phyloP scores from a whole-genome alignment of 2,113 vertebrate genomes.

The Synchiropus splendidus region DNA sequence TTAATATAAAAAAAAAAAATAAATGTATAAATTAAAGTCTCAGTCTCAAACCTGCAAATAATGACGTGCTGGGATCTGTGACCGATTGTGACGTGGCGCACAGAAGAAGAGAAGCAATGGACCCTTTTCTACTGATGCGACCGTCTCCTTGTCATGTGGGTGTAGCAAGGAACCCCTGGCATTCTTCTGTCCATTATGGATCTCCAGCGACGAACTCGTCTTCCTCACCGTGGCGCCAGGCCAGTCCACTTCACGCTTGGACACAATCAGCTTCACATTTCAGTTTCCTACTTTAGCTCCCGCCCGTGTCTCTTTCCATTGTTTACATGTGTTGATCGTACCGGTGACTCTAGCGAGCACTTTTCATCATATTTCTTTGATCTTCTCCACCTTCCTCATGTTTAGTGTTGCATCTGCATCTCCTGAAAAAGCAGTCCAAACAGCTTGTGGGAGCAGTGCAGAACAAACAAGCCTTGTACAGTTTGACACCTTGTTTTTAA shows the following conservation, averaged over 20 bases:
- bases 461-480: slow-evolving; percentile 63
- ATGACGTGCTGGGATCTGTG: no score
- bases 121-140: no score
- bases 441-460: slow-evolving; percentile 52
- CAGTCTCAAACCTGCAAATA: no score
- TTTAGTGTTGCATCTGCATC: slow-evolving; percentile 49
- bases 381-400: slow-evolving; percentile 11
- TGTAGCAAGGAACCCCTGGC: no score
- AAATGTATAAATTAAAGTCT: no score
- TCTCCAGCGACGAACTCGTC: slow-evolving; percentile 31
- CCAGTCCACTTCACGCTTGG: slow-evolving; percentile 20
- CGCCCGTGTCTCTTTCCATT: slow-evolving; percentile 55
- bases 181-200: slow-evolving; percentile 11
- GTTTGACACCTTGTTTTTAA: slow-evolving; percentile 63
- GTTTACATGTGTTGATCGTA: slow-evolving; percentile 57
- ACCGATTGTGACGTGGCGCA: no score
- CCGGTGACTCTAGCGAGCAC: slow-evolving; percentile 50
- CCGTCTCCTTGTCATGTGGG: no score
- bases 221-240: slow-evolving; percentile 37
- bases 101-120: no score
- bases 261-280: slow-evolving; percentile 51
- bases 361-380: slow-evolving; percentile 28
- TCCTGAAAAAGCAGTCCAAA: slow-evolving; percentile 40
- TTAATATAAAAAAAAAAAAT: no score
- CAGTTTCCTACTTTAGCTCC: slow-evolving; percentile 40